Evolutionary conservation across 1,140 invertebrate genomes (phyloP), one percentile per base, ranked within the genome.

Genomic region (Cataglyphis hispanica): DNA sequence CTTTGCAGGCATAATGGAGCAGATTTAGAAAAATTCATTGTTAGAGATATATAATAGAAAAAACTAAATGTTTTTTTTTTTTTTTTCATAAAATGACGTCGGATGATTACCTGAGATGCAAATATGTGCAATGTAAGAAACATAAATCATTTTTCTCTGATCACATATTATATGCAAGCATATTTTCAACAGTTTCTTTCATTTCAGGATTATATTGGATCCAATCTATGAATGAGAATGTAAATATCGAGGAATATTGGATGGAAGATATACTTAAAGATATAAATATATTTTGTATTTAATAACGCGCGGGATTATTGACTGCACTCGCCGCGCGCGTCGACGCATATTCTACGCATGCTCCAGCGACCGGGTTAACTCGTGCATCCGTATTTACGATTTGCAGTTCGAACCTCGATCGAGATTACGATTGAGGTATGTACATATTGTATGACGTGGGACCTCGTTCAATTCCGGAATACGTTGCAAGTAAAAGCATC

Each of bases 271-370:
- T 8, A 43, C 37, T 40, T 40, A n/a, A n/a, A n/a, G 31, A 31
- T 31, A n/a, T n/a, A n/a, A n/a, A n/a, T n/a, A n/a, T n/a, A n/a
- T 31, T 31, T 31, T 31, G 31, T 31, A 31, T 31, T 31, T 31
- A 31, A 31, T 31, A 31, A 75, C 8, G 60, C 34, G 13, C 6
- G 22, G 10, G 16, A 37, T 11, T 66, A 58, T 70, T 34, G 37
- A 70, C 19, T 70, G 34, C 50, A 43, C 5, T 67, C 46, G 63
- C 22, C 77, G 64, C 50, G 64, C 43, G 77, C 63, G 25, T 66
- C 46, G n/a, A 19, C 8, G 43, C 60, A 56, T 58, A 50, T 2
- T 37, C 10, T 10, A 34, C 77, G 50, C 50, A 66, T 78, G 75
- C 43, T 43, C 0, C 5, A 16, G 5, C n/a, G 22, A 31, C 1